phyloP scores from a whole-genome alignment of 2,797 vertebrate genomes.

The Acridotheres tristis region DNA sequence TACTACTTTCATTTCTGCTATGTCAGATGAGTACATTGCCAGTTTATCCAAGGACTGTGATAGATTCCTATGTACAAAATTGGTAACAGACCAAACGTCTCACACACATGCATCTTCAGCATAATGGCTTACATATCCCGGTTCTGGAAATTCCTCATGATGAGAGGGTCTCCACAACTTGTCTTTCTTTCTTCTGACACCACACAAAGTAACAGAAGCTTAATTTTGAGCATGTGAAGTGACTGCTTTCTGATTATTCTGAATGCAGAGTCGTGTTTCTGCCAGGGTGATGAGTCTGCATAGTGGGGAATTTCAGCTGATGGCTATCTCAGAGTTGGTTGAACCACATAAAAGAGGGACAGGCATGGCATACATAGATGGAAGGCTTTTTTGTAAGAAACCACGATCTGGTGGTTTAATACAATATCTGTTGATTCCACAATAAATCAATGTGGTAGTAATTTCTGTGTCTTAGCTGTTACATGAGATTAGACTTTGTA shows the following conservation, averaged over 20 bases:
- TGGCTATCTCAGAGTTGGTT: neutral
- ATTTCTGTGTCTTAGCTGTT: neutral
- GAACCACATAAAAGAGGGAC: neutral
- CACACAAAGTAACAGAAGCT: neutral
- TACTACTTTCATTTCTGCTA: neutral
- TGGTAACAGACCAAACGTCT: neutral
- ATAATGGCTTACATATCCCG: neutral
- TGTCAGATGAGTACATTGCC: neutral
- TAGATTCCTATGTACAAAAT: neutral
- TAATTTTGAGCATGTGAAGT: neutral
- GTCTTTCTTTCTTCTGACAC: neutral
- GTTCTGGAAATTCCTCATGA: neutral
- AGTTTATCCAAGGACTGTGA: neutral
- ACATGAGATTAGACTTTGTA: neutral
- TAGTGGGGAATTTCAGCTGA: neutral
- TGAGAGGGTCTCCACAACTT: neutral
- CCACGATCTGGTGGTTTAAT: neutral
- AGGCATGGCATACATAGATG: neutral
- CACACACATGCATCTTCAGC: neutral
- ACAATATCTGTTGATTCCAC: neutral
- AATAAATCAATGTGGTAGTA: neutral
- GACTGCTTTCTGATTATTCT: neutral
- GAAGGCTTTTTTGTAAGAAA: neutral
- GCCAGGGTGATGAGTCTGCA: neutral
- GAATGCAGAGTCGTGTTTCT: neutral